Evolutionary conservation across 2,797 vertebrate species (phyloP).

Genomic region (Phrynocephalus guinanensis): DNA sequence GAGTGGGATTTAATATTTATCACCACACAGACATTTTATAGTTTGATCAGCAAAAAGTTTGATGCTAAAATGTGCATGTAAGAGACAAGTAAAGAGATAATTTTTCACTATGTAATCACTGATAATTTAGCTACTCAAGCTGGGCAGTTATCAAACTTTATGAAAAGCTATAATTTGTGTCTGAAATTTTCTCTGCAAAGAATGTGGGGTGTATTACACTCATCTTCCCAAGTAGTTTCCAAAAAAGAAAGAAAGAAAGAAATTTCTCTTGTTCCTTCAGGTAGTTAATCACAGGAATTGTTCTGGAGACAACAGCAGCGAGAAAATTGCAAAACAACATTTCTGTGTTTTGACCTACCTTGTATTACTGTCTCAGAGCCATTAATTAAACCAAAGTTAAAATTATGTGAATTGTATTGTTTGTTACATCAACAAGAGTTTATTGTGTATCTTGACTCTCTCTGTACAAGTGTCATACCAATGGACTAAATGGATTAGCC

Average conservation of each 20-base stretch:
- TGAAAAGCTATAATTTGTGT: conserved; percentile 51
- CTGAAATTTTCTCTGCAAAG: conserved; percentile 16
- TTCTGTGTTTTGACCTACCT: background rate
- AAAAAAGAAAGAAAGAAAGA: background rate
- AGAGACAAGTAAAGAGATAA: conserved; percentile 42
- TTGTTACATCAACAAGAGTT: too few species aligned
- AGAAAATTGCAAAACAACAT: background rate
- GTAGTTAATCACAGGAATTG: conserved; percentile 15
- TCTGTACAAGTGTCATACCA: too few species aligned
- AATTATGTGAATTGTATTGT: background rate
- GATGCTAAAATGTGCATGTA: conserved; percentile 1
- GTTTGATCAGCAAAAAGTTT: conserved; percentile 43
- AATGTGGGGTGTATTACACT: conserved; percentile 37
- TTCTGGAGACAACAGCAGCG: background rate
- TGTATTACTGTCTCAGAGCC: background rate
- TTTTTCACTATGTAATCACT: conserved; percentile 42
- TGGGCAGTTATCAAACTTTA: conserved; percentile 41
- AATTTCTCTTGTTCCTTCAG: conserved; percentile 24
- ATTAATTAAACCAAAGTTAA: background rate
- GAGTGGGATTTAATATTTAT: conserved; percentile 47
- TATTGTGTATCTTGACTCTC: too few species aligned
- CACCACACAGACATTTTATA: conserved; percentile 42
- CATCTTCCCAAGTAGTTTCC: conserved; percentile 27
- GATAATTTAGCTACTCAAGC: conserved; percentile 37
- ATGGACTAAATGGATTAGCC: too few species aligned